A percentile compares a stretch with the other conserved stretches of the same genome.
These are phyloP conservation scores for Antennarius maculatus DNA, from an alignment of 2,797 vertebrate species.

Conservation along the genomic window DNA sequence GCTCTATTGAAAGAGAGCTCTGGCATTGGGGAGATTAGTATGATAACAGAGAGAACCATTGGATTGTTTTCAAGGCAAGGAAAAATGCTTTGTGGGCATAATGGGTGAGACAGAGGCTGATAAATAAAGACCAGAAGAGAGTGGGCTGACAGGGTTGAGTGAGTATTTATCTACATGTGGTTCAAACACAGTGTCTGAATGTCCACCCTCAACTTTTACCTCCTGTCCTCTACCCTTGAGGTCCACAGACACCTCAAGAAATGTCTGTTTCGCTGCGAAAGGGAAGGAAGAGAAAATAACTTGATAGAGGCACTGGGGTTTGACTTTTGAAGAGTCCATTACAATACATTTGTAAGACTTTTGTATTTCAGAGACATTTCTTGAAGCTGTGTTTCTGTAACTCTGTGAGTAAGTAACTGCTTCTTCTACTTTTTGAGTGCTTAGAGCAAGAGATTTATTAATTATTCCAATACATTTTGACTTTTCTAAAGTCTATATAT, in stretches of 20 bases:
- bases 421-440: no score
- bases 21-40: background rate
- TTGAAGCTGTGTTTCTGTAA: background rate
- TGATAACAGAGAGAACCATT: background rate
- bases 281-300: background rate
- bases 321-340: background rate
- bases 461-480: no score
- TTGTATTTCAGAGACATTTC: background rate
- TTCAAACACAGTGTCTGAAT: slow-evolving; percentile 24
- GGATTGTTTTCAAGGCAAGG: background rate
- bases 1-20: slow-evolving; percentile 6
- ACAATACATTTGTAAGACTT: no score
- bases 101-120: slow-evolving; percentile 5
- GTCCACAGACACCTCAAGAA: slow-evolving; percentile 19
- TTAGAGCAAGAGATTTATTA: no score
- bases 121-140: slow-evolving; percentile 11
- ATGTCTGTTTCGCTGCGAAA: slow-evolving; percentile 23
- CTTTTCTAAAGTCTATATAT: no score
- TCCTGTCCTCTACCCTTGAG: slow-evolving; percentile 5
- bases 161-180: slow-evolving; percentile 16
- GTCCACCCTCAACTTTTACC: slow-evolving; percentile 4
- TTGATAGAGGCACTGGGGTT: background rate
- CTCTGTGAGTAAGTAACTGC: background rate
- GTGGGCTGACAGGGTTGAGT: slow-evolving; percentile 25
- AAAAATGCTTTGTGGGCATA: background rate